These are phyloP conservation scores for Ceraclea dissimilis DNA, from an alignment of 2,888 invertebrate genomes.

Conservation along the genomic window DNA sequence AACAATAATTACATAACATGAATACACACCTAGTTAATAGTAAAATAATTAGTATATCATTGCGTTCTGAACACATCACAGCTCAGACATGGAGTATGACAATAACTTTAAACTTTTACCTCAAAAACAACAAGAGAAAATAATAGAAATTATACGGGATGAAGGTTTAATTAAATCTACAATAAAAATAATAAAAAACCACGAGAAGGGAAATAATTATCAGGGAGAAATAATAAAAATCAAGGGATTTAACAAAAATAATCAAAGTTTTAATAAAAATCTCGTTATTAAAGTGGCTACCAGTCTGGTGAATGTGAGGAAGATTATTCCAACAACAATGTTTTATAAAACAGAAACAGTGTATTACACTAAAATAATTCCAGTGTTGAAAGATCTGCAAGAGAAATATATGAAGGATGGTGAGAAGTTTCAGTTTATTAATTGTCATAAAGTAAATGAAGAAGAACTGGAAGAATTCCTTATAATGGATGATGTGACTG, in stretches of 20 bases:
- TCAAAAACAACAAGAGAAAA: background rate
- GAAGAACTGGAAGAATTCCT: constrained; percentile 25
- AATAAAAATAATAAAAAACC: background rate
- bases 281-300: constrained; percentile 12
- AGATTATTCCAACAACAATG: background rate
- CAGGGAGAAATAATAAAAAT: constrained; percentile 12
- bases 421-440: constrained; percentile 3
- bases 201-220: constrained; percentile 14
- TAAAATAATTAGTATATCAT: too few species aligned
- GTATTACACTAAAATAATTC: constrained; percentile 10
- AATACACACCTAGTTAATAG: too few species aligned
- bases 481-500: constrained; percentile 23
- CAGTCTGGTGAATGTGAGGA: background rate
- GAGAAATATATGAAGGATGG: background rate
- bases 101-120: background rate
- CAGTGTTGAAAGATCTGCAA: constrained; percentile 5
- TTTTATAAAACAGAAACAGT: constrained; percentile 6
- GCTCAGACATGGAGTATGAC: background rate
- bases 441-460: constrained; percentile 8
- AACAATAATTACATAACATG: too few species aligned
- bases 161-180: background rate
- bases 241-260: constrained; percentile 4
- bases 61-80: too few species aligned
- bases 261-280: constrained; percentile 1
- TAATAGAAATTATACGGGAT: background rate